Percentiles rank a stretch among this genome's conserved stretches.
Conservation (phyloP, 1,140 invertebrate genomes). For the Globodera ellingtonae region DNA sequence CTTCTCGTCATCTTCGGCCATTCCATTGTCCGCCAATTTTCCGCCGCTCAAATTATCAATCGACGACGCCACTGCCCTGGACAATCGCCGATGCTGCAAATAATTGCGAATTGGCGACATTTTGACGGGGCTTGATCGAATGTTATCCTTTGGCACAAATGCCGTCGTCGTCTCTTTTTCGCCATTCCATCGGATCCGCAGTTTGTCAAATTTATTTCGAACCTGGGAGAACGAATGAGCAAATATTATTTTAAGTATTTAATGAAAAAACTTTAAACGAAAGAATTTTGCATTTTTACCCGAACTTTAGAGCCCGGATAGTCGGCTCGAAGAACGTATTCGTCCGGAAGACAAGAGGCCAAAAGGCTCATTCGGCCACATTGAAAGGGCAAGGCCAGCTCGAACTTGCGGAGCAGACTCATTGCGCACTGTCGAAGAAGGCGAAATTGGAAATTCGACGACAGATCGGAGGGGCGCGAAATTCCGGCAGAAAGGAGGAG, state of each 20-base stretch:
- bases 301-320: conserved; percentile 63
- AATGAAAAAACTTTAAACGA: conserved; percentile 23
- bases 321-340: conserved; percentile 73
- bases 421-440: conserved; percentile 78
- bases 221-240: conserved; percentile 19
- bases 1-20: not conserved
- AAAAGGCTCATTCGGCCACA: conserved; percentile 80
- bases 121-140: conserved; percentile 12
- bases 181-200: conserved; percentile 23
- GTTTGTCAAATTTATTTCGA: conserved; percentile 47
- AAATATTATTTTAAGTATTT: not conserved
- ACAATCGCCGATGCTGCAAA: conserved; percentile 28
- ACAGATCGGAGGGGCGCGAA: not conserved
- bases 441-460: conserved; percentile 66
- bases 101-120: conserved; percentile 44
- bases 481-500: not conserved
- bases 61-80: conserved; percentile 24
- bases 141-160: not conserved
- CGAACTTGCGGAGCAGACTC: conserved; percentile 90
- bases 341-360: conserved; percentile 84
- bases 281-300: conserved; percentile 25
- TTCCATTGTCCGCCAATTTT: conserved; percentile 1
- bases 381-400: conserved; percentile 96
- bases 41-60: not conserved
- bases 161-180: not conserved